Evolutionary conservation across 2,888 invertebrate genomes (phyloP), one percentile per base, ranked within the genome.

Genomic region (Bhutanitis thaidina): DNA sequence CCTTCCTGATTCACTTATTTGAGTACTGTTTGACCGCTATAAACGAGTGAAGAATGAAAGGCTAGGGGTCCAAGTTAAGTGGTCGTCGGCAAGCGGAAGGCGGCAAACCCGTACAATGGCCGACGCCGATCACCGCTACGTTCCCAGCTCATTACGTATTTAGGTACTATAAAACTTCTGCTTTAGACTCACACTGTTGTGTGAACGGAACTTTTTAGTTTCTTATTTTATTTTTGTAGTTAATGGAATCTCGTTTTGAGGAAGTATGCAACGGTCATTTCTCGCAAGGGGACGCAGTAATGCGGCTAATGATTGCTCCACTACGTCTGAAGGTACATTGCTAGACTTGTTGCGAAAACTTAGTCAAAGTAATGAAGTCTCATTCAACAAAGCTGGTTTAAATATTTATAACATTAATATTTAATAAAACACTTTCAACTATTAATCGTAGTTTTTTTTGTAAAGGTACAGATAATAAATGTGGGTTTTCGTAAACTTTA

Each of bases 131-230:
- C 81, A 80, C 77, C 69, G 77, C 75, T 71, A 69, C 69, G 78
- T 85, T 85, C 84, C 78, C 85, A 85, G 74, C 77, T 83, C 84
- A 85, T 87, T 86, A 85, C 72, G 76, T 81, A 79, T 83, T 84
- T 81, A n/a, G n/a, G n/a, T n/a, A 80, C 74, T 80, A 77, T 73
- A 75, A 79, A 80, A 79, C 72, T 77, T 75, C 65, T 71, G 69
- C 67, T 71, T 65, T 34, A 34, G 34, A 34, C 66, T 71, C 73
- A 74, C 65, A 67, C 71, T 53, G 59, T 64, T 69, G 67, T 69
- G 68, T 64, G 64, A 66, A 52, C 58, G 57, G 59, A 60, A 53
- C 54, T 56, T 60, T 64, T 63, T 57, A 58, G 49, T 48, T 40
- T 43, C 48, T 52, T 59, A 55, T 53, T 59, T 56, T 46, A 29